A percentile compares a stretch with the other conserved stretches of the same genome.
Conservation (phyloP, 2,113 vertebrate genomes). For the Trichechus manatus region DNA sequence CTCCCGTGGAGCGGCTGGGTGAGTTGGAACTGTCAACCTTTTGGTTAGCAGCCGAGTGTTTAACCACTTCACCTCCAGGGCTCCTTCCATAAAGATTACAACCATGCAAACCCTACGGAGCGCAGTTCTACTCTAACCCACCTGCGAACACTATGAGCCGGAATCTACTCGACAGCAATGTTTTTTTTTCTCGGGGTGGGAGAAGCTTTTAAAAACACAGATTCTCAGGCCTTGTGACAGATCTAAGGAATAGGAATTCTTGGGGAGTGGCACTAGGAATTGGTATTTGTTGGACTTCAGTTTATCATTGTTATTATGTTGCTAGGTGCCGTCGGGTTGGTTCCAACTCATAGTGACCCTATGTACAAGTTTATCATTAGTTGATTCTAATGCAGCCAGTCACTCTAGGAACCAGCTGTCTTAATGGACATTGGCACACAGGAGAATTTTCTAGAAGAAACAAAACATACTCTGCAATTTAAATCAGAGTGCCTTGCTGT, state of each 20-base stretch:
- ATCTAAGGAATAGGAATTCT: background rate
- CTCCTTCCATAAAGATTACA: background rate
- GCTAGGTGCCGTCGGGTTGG: too few species aligned
- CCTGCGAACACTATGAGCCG: too few species aligned
- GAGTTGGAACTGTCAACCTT: background rate
- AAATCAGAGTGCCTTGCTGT: background rate
- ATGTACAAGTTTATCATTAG: background rate
- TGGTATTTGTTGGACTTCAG: background rate
- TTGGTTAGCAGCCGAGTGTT: background rate
- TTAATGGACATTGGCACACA: background rate
- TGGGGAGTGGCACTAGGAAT: background rate
- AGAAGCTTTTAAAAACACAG: background rate
- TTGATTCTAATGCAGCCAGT: background rate
- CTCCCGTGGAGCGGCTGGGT: background rate
- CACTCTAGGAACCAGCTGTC: background rate
- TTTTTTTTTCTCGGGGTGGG: too few species aligned
- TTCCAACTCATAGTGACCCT: too few species aligned
- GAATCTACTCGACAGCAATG: too few species aligned
- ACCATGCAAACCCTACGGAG: too few species aligned
- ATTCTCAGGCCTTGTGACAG: background rate
- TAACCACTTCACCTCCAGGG: background rate
- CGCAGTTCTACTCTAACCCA: too few species aligned
- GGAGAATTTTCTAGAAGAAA: constrained; percentile 5
- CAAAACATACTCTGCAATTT: background rate
- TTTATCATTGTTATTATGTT: too few species aligned